Conservation (phyloP, 2,113 vertebrate species). For the Misgurnus mizolepis region DNA sequence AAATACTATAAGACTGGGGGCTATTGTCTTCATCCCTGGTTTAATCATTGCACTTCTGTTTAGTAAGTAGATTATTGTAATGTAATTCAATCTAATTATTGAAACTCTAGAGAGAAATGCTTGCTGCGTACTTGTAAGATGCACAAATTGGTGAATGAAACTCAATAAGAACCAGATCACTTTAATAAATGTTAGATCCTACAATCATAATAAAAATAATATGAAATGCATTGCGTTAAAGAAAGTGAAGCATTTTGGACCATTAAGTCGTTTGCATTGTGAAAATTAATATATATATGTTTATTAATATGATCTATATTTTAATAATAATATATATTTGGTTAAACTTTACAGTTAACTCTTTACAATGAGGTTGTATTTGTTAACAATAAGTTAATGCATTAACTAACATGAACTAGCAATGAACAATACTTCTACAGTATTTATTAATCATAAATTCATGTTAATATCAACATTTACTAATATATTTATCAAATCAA, state of each 20-base stretch:
- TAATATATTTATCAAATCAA: too few species aligned
- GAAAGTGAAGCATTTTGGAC: background rate
- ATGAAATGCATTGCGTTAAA: background rate
- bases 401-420: too few species aligned
- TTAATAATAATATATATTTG: too few species aligned
- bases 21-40: slow-evolving; percentile 48
- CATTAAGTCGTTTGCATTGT: background rate
- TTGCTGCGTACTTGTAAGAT: background rate
- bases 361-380: too few species aligned
- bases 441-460: too few species aligned
- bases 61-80: slow-evolving; percentile 40
- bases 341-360: too few species aligned
- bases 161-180: background rate
- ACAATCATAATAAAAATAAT: too few species aligned
- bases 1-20: slow-evolving; percentile 41
- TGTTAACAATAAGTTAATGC: too few species aligned
- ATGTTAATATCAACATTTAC: too few species aligned
- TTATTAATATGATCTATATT: too few species aligned
- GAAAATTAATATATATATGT: too few species aligned
- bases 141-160: background rate
- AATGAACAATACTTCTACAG: too few species aligned
- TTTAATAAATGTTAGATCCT: background rate
- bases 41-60: slow-evolving; percentile 39
- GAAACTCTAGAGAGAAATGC: background rate
- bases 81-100: background rate